Conservation (phyloP, 2,888 invertebrate species). For the Malacosoma neustria region DNA sequence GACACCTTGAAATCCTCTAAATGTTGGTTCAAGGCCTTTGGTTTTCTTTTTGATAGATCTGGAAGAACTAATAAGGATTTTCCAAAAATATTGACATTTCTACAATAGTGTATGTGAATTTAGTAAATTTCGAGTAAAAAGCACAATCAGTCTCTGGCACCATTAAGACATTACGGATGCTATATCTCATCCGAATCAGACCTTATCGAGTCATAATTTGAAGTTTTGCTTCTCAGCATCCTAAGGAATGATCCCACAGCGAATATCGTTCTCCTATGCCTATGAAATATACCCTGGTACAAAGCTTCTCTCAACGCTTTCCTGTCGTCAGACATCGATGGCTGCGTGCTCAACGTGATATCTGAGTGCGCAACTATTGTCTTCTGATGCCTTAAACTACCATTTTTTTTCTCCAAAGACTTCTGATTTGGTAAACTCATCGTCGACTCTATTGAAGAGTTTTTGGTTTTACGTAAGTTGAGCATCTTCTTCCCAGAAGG, state of each 20-base stretch:
- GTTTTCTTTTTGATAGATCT: too few relatives aligned
- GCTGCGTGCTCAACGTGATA: slow-evolving; percentile 63
- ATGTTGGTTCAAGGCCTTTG: too few relatives aligned
- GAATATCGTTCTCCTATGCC: slow-evolving; percentile 83
- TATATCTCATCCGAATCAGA: slow-evolving; percentile 73
- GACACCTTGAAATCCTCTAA: too few relatives aligned
- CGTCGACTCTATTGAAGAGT: slow-evolving; percentile 68
- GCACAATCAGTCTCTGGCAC: slow-evolving; percentile 64
- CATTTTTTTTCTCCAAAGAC: slow-evolving; percentile 69
- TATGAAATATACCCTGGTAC: slow-evolving; percentile 86
- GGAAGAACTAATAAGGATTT: too few relatives aligned
- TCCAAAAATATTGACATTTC: not conserved
- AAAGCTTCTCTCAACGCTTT: slow-evolving; percentile 83
- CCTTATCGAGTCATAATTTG: slow-evolving; percentile 84
- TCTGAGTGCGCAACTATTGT: slow-evolving; percentile 77
- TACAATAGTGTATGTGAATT: too few relatives aligned
- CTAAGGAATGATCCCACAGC: slow-evolving; percentile 84
- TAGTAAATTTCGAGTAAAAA: slow-evolving; percentile 40
- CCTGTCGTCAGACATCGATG: slow-evolving; percentile 73
- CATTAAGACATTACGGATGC: slow-evolving; percentile 41
- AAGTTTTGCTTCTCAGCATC: slow-evolving; percentile 83
- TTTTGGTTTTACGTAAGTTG: slow-evolving; percentile 65
- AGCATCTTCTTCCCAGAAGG: slow-evolving; percentile 58
- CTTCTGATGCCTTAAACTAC: slow-evolving; percentile 75
- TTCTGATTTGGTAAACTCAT: slow-evolving; percentile 71